phyloP scores from a whole-genome alignment of 2,113 vertebrate genomes.

The Lamprotornis superbus region DNA sequence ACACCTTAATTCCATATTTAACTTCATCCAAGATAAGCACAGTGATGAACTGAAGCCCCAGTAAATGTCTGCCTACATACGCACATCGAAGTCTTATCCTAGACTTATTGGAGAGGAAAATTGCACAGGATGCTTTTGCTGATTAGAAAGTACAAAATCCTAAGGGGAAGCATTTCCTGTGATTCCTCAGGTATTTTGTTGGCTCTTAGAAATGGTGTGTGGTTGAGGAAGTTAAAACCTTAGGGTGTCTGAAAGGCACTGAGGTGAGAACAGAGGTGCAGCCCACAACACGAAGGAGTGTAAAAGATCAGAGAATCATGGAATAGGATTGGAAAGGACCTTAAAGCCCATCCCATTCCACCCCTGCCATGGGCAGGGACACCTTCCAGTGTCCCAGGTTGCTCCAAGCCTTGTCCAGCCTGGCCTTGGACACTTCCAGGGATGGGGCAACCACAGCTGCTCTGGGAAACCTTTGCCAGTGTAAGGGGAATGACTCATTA shows the following conservation, averaged over 20 bases:
- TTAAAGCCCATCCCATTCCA: not conserved
- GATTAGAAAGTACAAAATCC: not conserved
- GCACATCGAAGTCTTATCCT: accelerated
- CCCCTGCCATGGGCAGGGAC: not conserved
- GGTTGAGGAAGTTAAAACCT: not conserved
- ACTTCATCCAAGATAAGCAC: not conserved
- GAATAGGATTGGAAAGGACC: not conserved
- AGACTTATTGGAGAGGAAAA: not conserved
- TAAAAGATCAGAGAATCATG: not conserved
- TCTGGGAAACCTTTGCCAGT: not conserved
- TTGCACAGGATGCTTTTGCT: not conserved
- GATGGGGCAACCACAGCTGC: not conserved
- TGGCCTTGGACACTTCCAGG: not conserved
- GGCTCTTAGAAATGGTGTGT: not conserved
- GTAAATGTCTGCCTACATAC: accelerated
- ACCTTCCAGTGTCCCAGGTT: accelerated
- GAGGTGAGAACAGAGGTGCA: not conserved
- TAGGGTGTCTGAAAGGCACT: not conserved
- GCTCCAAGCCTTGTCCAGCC: accelerated
- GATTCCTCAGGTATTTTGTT: not conserved
- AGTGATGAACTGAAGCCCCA: not conserved
- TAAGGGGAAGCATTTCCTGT: not conserved
- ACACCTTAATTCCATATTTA: not conserved
- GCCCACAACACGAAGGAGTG: accelerated
- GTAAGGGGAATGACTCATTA: not conserved